Evolutionary conservation across 1,140 invertebrate genomes (phyloP).

Genomic region (Xylocopa sonorina): DNA sequence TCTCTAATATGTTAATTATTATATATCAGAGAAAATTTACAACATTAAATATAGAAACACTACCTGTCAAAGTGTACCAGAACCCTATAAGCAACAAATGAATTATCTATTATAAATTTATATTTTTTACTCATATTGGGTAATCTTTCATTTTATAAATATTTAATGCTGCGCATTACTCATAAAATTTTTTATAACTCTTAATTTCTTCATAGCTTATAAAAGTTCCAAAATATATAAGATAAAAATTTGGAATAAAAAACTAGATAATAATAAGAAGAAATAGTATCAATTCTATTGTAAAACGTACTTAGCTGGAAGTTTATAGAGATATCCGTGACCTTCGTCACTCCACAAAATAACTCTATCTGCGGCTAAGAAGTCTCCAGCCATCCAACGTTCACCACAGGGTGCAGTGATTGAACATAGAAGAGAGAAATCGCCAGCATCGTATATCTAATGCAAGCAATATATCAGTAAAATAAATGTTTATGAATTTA

Average conservation of each 20-base stretch:
- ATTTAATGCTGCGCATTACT: conserved; percentile 1
- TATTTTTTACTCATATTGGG: conserved; percentile 41
- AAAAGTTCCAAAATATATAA: conserved; percentile 2
- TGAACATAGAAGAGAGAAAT: conserved; percentile 96
- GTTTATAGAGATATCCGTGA: conserved; percentile 96
- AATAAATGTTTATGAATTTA: conserved; percentile 45
- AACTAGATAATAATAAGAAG: background rate
- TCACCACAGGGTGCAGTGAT: conserved; percentile 92
- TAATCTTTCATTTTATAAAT: conserved; percentile 39
- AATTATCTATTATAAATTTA: conserved; percentile 64
- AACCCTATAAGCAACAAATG: conserved; percentile 74
- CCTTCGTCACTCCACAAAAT: conserved; percentile 97
- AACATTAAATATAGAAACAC: conserved; percentile 54
- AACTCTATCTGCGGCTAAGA: conserved; percentile 93
- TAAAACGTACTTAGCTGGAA: conserved; percentile 94
- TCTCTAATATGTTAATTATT: conserved; percentile 31
- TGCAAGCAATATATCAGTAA: conserved; percentile 28
- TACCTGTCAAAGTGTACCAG: conserved; percentile 75
- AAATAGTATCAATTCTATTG: background rate
- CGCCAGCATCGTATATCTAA: conserved; percentile 93
- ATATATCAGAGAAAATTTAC: conserved; percentile 32
- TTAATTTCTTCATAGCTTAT: conserved; percentile 15
- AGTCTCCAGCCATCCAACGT: conserved; percentile 97
- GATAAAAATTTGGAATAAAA: conserved; percentile 7
- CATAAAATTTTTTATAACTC: conserved; percentile 23